These are phyloP conservation scores for Neoaliturus tenellus DNA, from an alignment of 2,888 invertebrate genomes.

Conservation along the genomic window DNA sequence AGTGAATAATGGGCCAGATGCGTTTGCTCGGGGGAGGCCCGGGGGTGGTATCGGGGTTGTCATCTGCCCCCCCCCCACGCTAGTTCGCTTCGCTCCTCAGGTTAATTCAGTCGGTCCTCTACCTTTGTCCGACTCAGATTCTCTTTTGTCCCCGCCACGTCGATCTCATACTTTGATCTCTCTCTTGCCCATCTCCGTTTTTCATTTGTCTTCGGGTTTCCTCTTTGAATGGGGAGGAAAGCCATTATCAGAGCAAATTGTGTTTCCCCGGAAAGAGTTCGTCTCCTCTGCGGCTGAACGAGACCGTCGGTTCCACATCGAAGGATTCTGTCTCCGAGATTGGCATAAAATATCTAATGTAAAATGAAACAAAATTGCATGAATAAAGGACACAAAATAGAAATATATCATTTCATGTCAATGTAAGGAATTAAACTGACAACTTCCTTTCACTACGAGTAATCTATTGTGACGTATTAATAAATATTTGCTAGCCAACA, in stretches of 20 bases:
- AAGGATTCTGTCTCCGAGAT: too few species aligned
- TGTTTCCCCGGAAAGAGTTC: slow-evolving; percentile 18
- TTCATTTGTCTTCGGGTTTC: slow-evolving; percentile 18
- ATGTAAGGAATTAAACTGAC: too few species aligned
- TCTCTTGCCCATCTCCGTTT: slow-evolving; percentile 30
- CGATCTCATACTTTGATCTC: slow-evolving; percentile 35
- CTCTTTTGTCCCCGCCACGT: neutral
- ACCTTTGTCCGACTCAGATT: slow-evolving; percentile 25
- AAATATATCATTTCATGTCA: too few species aligned
- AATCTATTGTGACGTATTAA: too few species aligned
- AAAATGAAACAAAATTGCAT: too few species aligned
- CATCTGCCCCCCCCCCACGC: slow-evolving; percentile 34
- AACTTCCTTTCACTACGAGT: too few species aligned
- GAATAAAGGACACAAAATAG: too few species aligned
- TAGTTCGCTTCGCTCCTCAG: slow-evolving; percentile 38
- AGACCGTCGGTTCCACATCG: neutral
- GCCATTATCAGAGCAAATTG: slow-evolving; percentile 30
- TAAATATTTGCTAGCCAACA: too few species aligned
- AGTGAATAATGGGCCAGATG: slow-evolving; percentile 50
- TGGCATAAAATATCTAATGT: too few species aligned
- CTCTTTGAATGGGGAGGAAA: slow-evolving; percentile 18
- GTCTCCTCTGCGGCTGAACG: neutral
- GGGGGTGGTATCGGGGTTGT: slow-evolving; percentile 17
- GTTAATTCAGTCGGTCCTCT: slow-evolving; percentile 39
- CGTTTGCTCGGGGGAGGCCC: neutral